Evolutionary conservation across 2,797 vertebrate genomes (phyloP).

Genomic region (Melanotaenia pygmaea): DNA sequence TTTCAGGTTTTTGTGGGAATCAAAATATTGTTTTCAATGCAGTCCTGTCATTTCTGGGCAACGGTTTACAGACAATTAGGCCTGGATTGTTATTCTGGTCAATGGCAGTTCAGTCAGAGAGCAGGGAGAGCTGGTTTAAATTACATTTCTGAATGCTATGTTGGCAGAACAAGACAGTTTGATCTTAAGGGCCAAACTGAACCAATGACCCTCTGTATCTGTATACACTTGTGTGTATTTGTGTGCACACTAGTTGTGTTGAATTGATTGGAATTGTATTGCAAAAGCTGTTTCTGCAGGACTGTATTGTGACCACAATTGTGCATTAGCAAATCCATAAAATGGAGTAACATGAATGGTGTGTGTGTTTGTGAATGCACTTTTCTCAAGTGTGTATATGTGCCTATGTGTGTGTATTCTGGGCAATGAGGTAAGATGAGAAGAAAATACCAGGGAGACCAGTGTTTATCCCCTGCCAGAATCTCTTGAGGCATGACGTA

Average conservation of each 20-base stretch:
- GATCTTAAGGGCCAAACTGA: constrained; percentile 51
- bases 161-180: constrained; percentile 38
- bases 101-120: constrained; percentile 61
- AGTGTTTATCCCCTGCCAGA: constrained; percentile 76
- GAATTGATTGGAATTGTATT: constrained; percentile 21
- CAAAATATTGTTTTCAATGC: constrained; percentile 72
- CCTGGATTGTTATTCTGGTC: constrained; percentile 72
- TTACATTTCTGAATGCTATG: constrained; percentile 57
- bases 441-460: constrained; percentile 74
- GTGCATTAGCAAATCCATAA: constrained; percentile 26
- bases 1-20: constrained; percentile 69
- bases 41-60: constrained; percentile 54
- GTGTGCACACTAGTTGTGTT: constrained; percentile 3
- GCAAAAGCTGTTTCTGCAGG: constrained; percentile 21
- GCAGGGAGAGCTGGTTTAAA: constrained; percentile 43
- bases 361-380: constrained; percentile 32
- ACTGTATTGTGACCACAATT: constrained; percentile 7
- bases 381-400: constrained; percentile 38
- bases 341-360: constrained; percentile 47
- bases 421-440: constrained; percentile 67
- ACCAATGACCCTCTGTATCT: constrained; percentile 44
- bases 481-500: constrained; percentile 79
- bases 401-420: constrained; percentile 29
- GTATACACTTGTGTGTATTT: constrained; percentile 11
- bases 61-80: constrained; percentile 64